Evolutionary conservation across 1,140 invertebrate species (phyloP).

Genomic region (Psilanteris sp.): DNA sequence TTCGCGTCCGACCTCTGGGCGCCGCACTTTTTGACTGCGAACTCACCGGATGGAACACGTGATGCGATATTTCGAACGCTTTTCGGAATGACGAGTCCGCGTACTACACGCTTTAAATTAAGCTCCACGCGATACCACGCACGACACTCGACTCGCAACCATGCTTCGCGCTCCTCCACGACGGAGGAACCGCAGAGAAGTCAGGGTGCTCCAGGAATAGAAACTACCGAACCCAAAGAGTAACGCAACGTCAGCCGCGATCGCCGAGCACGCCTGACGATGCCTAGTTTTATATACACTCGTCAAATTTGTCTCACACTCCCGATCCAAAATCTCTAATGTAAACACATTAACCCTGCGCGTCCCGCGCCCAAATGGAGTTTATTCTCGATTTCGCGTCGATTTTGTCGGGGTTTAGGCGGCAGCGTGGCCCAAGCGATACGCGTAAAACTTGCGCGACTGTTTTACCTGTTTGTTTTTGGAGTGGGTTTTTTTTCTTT

Average conservation of each 20-base stretch:
- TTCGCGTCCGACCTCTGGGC: no score
- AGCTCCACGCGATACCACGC: conserved; percentile 66
- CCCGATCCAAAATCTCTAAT: no score
- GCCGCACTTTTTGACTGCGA: no score
- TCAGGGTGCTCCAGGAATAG: conserved; percentile 78
- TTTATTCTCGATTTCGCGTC: no score
- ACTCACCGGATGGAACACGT: conserved; percentile 1
- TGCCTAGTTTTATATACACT: conserved; percentile 49
- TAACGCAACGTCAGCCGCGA: conserved; percentile 57
- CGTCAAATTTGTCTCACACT: no score
- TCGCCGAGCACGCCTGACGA: conserved; percentile 47
- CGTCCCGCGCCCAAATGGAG: no score
- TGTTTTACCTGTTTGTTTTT: no score
- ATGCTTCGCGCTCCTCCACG: conserved; percentile 62
- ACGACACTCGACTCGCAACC: conserved; percentile 66
- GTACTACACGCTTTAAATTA: conserved; percentile 54
- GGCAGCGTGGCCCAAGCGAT: no score
- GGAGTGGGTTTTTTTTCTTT: no score
- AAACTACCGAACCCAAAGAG: conserved; percentile 72
- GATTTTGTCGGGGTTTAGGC: no score
- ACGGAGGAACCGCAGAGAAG: conserved; percentile 71
- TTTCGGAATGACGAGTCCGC: conserved; percentile 54
- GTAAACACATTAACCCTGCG: no score
- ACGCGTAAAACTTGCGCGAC: no score
- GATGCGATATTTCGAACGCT: conserved; percentile 16